Evolutionary conservation across 2,113 vertebrate genomes (phyloP), one percentile per base, ranked within the genome.

Genomic region (Mola mola): DNA sequence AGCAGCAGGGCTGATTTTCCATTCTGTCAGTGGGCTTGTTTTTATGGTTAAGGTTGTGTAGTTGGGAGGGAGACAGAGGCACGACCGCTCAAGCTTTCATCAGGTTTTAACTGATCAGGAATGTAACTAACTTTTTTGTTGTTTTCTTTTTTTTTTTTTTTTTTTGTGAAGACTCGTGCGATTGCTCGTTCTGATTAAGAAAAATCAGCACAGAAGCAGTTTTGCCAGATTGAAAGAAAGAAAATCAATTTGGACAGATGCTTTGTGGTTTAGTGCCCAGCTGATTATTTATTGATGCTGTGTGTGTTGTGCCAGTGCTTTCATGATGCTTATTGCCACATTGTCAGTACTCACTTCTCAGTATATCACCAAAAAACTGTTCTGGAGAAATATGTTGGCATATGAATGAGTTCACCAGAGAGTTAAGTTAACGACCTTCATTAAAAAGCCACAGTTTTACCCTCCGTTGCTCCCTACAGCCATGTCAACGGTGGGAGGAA

Each of bases 401-500:
- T 15, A 17, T 5, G 6, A 59, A 53, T 20, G 1, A 36, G 22
- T 49, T 67, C 10, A 38, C 22, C 20, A 55, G 20, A 47, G 15
- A 51, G n/a, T 12, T 13, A 59, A 43, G 4, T 11, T 8, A 63
- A 42, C 17, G n/a, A 4, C 47, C 21, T 40, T 67, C 16, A 19
- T 8, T 13, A 0, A 31, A 4, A n/a, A 42, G 37, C 44, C 12
- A 33, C 15, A 51, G 34, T 19, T 41, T 37, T 28, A 36, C 25
- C 4, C 48, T 41, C 60, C 31, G 6, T 58, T 71, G 15, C 25
- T 17, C 11, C 25, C 52, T 74, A 12, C 83, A 99, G 97, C 96
- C 36, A 92, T 98, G 96, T 96, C 97, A 22, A 99, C 97, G 0
- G 91, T 96, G 4, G 97, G 97, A 5, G 97, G 97, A 13, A 99